A percentile compares a stretch with the other conserved stretches of the same genome.
phyloP scores from a whole-genome alignment of 2,113 vertebrate species.

The Megaceryle torquata region DNA sequence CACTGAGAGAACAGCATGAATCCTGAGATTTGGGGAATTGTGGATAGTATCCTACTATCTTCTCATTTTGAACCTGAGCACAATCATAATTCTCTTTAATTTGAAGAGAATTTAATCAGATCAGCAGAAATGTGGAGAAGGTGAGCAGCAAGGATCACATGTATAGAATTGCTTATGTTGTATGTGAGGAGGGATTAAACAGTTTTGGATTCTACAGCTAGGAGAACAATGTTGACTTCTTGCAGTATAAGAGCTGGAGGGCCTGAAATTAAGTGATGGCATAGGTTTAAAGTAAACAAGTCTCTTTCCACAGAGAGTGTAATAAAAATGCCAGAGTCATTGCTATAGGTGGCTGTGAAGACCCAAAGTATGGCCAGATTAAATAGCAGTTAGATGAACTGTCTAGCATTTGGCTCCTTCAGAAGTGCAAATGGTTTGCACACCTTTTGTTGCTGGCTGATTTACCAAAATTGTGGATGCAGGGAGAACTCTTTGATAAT shows the following conservation, averaged over 20 bases:
- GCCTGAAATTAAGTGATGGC: background rate
- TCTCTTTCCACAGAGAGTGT: background rate
- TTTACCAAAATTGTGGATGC: background rate
- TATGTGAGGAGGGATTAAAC: background rate
- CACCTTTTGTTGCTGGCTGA: background rate
- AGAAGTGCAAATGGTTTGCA: background rate
- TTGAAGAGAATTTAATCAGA: background rate
- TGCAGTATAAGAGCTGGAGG: background rate
- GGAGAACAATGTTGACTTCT: background rate
- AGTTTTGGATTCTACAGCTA: background rate
- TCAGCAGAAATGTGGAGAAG: background rate
- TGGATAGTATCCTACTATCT: background rate
- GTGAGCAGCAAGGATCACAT: background rate
- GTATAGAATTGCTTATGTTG: background rate
- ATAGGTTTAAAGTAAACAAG: background rate
- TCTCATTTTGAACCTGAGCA: background rate
- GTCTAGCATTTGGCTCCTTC: background rate
- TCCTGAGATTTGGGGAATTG: background rate
- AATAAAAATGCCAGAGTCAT: background rate
- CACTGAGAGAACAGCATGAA: background rate
- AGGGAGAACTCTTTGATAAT: background rate
- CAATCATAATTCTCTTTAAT: background rate
- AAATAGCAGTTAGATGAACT: background rate
- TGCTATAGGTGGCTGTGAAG: background rate
- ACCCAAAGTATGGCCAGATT: background rate